Evolutionary conservation across 2,113 vertebrate species (phyloP).

Genomic region (Psammodynastes pulverulentus): DNA sequence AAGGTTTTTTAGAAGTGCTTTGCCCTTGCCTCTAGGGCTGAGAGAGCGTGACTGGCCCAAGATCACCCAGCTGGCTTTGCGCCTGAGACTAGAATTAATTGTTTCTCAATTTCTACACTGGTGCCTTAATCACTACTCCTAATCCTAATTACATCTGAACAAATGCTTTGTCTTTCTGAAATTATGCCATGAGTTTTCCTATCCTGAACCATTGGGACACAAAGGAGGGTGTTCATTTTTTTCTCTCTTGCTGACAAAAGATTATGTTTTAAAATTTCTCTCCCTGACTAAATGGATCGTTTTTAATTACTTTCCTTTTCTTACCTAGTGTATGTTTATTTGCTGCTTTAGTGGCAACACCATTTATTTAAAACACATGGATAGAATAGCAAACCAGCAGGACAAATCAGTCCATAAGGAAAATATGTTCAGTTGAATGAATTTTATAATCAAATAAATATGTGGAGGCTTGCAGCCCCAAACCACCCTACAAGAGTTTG

Average conservation of each 20-base stretch:
- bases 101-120: neutral
- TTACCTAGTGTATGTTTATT: neutral
- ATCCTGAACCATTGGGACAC: neutral
- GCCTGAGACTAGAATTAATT: neutral
- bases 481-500: neutral
- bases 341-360: neutral
- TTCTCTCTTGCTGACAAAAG: neutral
- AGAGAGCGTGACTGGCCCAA: neutral
- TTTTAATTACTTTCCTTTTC: neutral
- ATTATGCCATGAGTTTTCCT: neutral
- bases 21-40: neutral
- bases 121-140: neutral
- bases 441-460: neutral
- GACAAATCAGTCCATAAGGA: neutral
- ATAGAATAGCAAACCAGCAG: neutral
- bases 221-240: neutral
- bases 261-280: neutral
- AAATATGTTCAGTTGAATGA: neutral
- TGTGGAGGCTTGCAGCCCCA: neutral
- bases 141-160: neutral
- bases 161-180: neutral
- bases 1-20: neutral
- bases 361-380: neutral
- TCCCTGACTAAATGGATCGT: neutral
- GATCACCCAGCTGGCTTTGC: neutral